These are phyloP conservation scores for Drosophila kuntzei DNA, from an alignment of 2,888 invertebrate genomes.

Conservation along the genomic window DNA sequence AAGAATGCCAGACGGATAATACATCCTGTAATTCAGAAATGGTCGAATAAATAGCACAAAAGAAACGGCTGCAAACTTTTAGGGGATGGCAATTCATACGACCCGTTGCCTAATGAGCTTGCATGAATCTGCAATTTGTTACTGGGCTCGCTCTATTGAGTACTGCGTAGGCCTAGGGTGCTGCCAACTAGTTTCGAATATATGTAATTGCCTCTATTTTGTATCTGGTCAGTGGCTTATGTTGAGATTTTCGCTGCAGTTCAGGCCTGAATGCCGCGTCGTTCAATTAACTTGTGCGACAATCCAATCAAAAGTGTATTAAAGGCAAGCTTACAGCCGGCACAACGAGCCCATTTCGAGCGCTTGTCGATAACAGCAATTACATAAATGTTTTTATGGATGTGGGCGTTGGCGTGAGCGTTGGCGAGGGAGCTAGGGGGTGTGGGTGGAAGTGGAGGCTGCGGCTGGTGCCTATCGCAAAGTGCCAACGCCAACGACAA, in stretches of 20 bases:
- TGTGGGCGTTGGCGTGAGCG: slow-evolving; percentile 4
- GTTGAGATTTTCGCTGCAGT: slow-evolving; percentile 16
- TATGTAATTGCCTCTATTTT: slow-evolving; percentile 71
- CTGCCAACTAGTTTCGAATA: slow-evolving; percentile 64
- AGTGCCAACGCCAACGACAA: slow-evolving; percentile 43
- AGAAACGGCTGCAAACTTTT: slow-evolving; percentile 33
- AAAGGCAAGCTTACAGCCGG: slow-evolving; percentile 66
- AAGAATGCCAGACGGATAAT: slow-evolving; percentile 10
- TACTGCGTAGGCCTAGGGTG: background rate
- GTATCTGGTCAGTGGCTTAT: slow-evolving; percentile 60
- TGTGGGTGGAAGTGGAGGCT: slow-evolving; percentile 11
- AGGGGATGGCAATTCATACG: slow-evolving; percentile 46
- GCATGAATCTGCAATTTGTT: slow-evolving; percentile 71
- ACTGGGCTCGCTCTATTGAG: slow-evolving; percentile 33
- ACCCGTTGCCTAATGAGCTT: slow-evolving; percentile 73
- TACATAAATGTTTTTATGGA: slow-evolving; percentile 78
- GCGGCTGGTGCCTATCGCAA: slow-evolving; percentile 47
- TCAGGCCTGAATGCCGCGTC: slow-evolving; percentile 33
- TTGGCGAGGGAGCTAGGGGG: background rate
- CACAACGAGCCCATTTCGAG: slow-evolving; percentile 65
- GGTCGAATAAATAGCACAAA: slow-evolving; percentile 35
- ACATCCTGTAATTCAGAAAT: slow-evolving; percentile 37
- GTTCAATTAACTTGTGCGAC: slow-evolving; percentile 81
- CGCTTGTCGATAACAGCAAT: slow-evolving; percentile 81
- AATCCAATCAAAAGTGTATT: slow-evolving; percentile 82